Evolutionary conservation across 2,888 invertebrate genomes (phyloP), one percentile per base, ranked within the genome.

Genomic region (Geotrupes spiniger): DNA sequence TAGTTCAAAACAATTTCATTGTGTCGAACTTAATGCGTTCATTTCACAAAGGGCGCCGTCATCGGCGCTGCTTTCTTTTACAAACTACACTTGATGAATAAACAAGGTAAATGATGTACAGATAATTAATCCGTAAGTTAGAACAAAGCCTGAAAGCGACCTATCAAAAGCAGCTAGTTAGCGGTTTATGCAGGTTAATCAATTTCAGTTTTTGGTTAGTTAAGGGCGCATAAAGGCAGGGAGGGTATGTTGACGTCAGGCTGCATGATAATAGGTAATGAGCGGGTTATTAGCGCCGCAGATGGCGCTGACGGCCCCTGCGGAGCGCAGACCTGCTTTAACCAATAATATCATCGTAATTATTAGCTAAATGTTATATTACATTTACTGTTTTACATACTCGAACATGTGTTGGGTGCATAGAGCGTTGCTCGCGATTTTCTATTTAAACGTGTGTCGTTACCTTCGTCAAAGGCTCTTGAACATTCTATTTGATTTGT

Each of bases 191-290:
- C 65, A 64, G 63, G 64, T 66, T 66, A 66, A 68, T 68, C 65
- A 68, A 66, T 65, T 64, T 59, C 62, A 64, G 65, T 68, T 68
- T 66, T 66, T 66, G 66, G 67, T 66, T 65, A 63, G 65, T 68
- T 65, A 65, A 63, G 58, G 63, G 61, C 61, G 62, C 63, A 65
- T 64, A 66, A 65, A 65, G 63, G 66, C 60, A 58, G 60, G 60
- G 59, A 36, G 40, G 41, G 33, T 42, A 37, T 37, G 42, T 57
- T 51, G 60, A 64, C 61, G 64, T 65, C 66, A 62, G 65, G 58
- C 62, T 60, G 59, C 66, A 65, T 65, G 65, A 66, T 67, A 66
- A 68, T 65, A 64, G 63, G 65, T 69, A 69, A 69, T 68, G 66
- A 68, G 68, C 64, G 65, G 66, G 66, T 66, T 67, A 68, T 68